These are phyloP conservation scores for Enteromius argenteus DNA, from an alignment of 2,797 vertebrate species.

Conservation along the genomic window DNA sequence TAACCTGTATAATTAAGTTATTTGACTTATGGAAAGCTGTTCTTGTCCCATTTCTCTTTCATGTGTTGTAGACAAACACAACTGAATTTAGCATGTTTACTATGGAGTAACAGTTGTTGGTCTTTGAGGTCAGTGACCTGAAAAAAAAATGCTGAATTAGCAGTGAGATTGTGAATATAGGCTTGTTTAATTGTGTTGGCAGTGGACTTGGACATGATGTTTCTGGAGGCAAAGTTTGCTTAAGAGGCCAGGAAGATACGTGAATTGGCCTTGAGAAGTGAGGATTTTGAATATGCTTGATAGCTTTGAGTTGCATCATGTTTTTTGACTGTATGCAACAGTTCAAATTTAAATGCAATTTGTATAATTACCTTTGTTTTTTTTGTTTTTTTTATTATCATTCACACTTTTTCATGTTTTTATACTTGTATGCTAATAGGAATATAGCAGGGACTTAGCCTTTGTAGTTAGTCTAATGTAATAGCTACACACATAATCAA, in stretches of 20 bases:
- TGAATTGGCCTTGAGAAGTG: neutral
- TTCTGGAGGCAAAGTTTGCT: slow-evolving; percentile 15
- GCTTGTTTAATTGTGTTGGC: neutral
- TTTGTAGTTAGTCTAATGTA: neutral
- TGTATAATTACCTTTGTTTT: no score
- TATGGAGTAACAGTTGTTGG: neutral
- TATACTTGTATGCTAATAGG: neutral
- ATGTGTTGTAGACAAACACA: neutral
- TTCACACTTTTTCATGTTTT: neutral
- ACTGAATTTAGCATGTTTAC: neutral
- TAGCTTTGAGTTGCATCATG: neutral
- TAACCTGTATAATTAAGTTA: neutral
- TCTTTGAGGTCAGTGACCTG: neutral
- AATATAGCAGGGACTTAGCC: neutral
- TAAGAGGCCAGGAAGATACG: neutral
- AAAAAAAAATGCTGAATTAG: neutral
- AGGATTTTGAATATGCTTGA: neutral
- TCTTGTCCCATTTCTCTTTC: neutral
- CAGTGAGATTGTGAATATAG: neutral
- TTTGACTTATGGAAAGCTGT: neutral
- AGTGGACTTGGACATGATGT: neutral
- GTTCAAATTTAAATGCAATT: neutral
- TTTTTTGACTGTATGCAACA: neutral
- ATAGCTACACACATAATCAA: neutral
- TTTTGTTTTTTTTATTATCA: neutral